phyloP scores from a whole-genome alignment of 2,113 vertebrate genomes.

The Myotis lucifugus region DNA sequence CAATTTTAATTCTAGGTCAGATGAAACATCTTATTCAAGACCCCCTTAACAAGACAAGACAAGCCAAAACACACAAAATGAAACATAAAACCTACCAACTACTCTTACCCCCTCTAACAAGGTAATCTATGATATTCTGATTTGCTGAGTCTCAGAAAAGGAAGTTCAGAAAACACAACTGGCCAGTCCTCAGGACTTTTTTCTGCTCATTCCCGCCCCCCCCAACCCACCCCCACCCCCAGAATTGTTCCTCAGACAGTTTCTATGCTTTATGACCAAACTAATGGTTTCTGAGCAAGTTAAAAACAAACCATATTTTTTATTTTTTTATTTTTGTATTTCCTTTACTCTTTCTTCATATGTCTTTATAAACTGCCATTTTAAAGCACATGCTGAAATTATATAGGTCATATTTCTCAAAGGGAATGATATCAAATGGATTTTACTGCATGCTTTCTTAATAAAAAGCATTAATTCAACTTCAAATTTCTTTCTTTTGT shows the following conservation, averaged over 20 bases:
- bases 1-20: not conserved
- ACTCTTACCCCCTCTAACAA: not conserved
- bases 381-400: not conserved
- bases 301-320: not conserved
- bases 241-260: not conserved
- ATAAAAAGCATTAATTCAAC: not conserved
- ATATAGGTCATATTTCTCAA: not conserved
- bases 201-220: not conserved
- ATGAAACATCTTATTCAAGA: not conserved
- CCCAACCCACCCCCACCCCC: not conserved
- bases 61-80: not conserved
- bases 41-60: not conserved
- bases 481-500: constrained; percentile 8
- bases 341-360: not conserved
- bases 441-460: not conserved
- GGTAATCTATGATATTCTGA: not conserved
- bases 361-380: not conserved
- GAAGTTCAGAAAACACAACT: not conserved
- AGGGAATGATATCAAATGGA: not conserved
- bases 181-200: not conserved
- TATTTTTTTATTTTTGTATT: not conserved
- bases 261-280: not conserved
- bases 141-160: not conserved
- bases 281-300: not conserved
- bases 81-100: not conserved